Evolutionary conservation across 2,797 vertebrate species (phyloP).

Genomic region (Myotis pilosus): DNA sequence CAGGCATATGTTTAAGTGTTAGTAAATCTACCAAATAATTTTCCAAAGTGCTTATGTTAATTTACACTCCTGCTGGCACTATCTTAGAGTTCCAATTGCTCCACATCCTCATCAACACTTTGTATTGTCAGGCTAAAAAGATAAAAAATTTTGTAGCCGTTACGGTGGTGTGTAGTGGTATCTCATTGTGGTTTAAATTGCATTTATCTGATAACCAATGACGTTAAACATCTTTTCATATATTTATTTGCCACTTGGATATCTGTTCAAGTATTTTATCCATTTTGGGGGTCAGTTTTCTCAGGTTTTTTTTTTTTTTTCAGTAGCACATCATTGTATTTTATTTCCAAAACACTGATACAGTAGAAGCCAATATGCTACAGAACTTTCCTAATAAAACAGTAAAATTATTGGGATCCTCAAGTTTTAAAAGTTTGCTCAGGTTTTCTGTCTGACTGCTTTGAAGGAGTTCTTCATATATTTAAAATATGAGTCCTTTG

Average conservation of each 20-base stretch:
- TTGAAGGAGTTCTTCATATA: constrained; percentile 30
- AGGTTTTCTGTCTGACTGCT: background rate
- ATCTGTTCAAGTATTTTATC: constrained; percentile 34
- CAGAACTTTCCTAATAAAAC: too few relatives aligned
- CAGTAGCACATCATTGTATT: too few relatives aligned
- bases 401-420: too few relatives aligned
- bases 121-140: constrained; percentile 1
- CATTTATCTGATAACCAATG: background rate
- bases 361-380: too few relatives aligned
- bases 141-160: background rate
- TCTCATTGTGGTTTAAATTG: background rate
- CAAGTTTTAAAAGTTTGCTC: too few relatives aligned
- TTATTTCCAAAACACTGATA: too few relatives aligned
- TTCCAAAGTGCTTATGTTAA: constrained; percentile 16
- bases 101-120: background rate
- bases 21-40: constrained; percentile 9
- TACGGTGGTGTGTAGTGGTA: background rate
- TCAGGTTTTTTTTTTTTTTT: too few relatives aligned
- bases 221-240: background rate
- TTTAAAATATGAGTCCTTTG: constrained; percentile 25
- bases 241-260: constrained; percentile 7
- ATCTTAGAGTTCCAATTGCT: background rate
- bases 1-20: background rate
- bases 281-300: background rate
- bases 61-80: background rate